Base-by-base conservation (phyloP, 2,797 vertebrate genomes). In the Pagetopsis macropterus region DNA sequence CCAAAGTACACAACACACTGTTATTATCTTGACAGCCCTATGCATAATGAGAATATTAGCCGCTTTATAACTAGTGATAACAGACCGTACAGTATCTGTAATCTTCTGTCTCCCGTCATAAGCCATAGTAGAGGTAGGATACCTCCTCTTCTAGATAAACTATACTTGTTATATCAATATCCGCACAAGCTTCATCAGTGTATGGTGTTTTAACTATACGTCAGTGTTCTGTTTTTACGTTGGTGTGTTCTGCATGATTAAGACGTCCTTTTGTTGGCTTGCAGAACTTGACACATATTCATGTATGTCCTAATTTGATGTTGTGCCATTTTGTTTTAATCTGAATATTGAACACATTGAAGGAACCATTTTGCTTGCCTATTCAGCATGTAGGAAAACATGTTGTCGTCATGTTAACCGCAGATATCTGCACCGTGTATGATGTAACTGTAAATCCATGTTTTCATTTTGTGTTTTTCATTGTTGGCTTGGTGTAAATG, bases 121-220 rank as follows among this genome's bases (percentile, higher is more conserved):
- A 89, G 85, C 83, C 78, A 87, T 84, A 84, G 72, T 15, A 81
- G 75, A 81, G 60, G 45, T 57, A 31, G 27, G 54, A 76, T 50
- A 61, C 55, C 31, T 40, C 64, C 69, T 84, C 69, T 72, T 66
- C 51, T 59, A 46, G 65, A 78, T 60, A 15, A 85, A 68, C 57
- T 69, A 64, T 68, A 64, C 79, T 70, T 73, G 59, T 85, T 52
- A 2, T 74, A 81, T 73, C 58, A 76, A 41, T 86, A 79, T 82
- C 77, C 79, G 81, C 82, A 85, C 78, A 85, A 65, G 78, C 60
- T 50, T 89, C 88, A 85, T 89, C 79, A 52, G 62, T 70, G 72
- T 90, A 63, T 75, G 84, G 78, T 85, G 87, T 90, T 89, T 82
- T 73, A 85, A 76, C 75, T 79, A 62, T 83, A 70, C 69, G 70